Conservation (phyloP, 1,140 invertebrate species). For the Drosophila kepulauana region DNA sequence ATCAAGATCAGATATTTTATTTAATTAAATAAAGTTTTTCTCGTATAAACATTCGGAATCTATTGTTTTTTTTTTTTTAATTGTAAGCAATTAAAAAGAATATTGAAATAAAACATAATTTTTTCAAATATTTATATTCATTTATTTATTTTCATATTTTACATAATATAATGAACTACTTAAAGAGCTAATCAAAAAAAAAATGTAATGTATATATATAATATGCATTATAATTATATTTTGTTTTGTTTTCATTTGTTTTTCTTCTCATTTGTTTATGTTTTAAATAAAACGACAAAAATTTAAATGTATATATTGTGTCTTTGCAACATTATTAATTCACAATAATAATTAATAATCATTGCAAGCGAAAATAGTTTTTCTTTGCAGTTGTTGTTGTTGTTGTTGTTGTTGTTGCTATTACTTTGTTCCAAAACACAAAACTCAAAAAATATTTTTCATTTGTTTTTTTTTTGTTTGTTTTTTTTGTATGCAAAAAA, state of each 20-base stretch:
- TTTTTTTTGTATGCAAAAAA: constrained; percentile 32
- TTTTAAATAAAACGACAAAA: constrained; percentile 71
- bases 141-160: constrained; percentile 81
- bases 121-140: constrained; percentile 70
- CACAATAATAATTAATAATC: constrained; percentile 29
- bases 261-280: constrained; percentile 50
- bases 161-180: constrained; percentile 83
- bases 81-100: no score
- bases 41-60: no score
- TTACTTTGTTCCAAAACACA: constrained; percentile 19
- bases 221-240: constrained; percentile 47
- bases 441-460: constrained; percentile 32
- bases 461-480: constrained; percentile 28
- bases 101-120: not conserved
- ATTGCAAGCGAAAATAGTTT: constrained; percentile 42
- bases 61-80: no score
- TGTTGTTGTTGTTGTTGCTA: constrained; percentile 5
- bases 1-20: no score
- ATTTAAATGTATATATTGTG: constrained; percentile 52
- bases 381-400: constrained; percentile 15
- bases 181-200: constrained; percentile 73
- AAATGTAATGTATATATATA: constrained; percentile 41
- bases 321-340: constrained; percentile 36
- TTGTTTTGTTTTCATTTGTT: constrained; percentile 44
- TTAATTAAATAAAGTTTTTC: no score